Base-by-base conservation (phyloP, 1,140 invertebrate species). In the Lutraria rhynchaena region DNA sequence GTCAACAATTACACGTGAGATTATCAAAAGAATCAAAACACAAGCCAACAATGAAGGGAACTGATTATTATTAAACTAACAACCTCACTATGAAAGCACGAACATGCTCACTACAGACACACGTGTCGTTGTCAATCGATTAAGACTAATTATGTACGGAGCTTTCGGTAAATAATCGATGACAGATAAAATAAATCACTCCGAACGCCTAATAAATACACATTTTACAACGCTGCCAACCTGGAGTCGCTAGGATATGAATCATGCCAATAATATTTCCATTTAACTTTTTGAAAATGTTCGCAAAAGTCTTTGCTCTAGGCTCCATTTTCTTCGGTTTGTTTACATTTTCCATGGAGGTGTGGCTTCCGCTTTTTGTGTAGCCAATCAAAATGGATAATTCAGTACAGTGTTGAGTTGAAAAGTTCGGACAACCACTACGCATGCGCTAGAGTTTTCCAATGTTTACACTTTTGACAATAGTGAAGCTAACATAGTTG, bases 181-280 rank as follows among this genome's bases (percentile, higher is more conserved):
- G n/a, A n/a, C n/a, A n/a, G n/a, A n/a, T n/a, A n/a, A n/a, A n/a
- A n/a, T n/a, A n/a, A n/a, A n/a, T n/a, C n/a, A n/a, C n/a, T n/a
- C n/a, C n/a, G n/a, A n/a, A n/a, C n/a, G n/a, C n/a, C n/a, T n/a
- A n/a, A n/a, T n/a, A n/a, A n/a, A n/a, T n/a, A n/a, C n/a, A n/a
- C n/a, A n/a, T n/a, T n/a, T n/a, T n/a, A 67, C 33, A 78, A n/a
- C 11, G 22, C 5, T 49, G 27, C 63, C 51, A 80, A 88, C 96
- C 96, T 91, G 96, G 96, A 61, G 96, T 90, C 27, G 95, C 94
- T 84, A 91, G 92, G 0, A 96, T 93, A 88, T 96, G 96, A 83
- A 96, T 93, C 96, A 96, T 96, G 80, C 95, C 96, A 89, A 96
- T 95, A 55, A 96, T 90, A 69, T 90, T 86, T 24, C 89, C 75